These are phyloP conservation scores for Protophormia terraenovae DNA, from an alignment of 2,888 invertebrate species.

Conservation along the genomic window DNA sequence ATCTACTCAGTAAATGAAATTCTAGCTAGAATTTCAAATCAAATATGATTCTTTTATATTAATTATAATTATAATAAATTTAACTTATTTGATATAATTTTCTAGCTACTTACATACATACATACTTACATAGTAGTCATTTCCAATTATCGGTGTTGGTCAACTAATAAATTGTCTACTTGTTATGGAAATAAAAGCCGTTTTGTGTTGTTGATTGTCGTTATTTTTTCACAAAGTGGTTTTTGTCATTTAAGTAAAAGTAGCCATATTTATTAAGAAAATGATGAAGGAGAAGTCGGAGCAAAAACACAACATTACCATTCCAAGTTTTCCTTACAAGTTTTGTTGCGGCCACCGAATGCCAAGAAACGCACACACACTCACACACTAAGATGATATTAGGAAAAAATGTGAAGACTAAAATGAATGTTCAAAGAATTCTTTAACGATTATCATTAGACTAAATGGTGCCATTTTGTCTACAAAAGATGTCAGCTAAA, in stretches of 20 bases:
- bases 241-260: slow-evolving; percentile 59
- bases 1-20: no score
- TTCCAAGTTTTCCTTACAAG: slow-evolving; percentile 36
- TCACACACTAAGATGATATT: slow-evolving; percentile 1
- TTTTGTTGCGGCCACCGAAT: background rate
- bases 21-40: no score
- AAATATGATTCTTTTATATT: no score
- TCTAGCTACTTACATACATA: no score
- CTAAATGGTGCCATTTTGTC: slow-evolving; percentile 65
- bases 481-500: slow-evolving; percentile 41
- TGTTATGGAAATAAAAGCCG: slow-evolving; percentile 31
- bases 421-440: slow-evolving; percentile 40
- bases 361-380: background rate
- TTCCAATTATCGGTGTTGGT: background rate
- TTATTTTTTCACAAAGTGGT: slow-evolving; percentile 38
- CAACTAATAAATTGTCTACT: background rate
- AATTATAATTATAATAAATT: no score
- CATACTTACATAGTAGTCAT: background rate
- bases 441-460: slow-evolving; percentile 59
- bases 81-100: no score
- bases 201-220: background rate
- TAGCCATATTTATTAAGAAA: slow-evolving; percentile 45
- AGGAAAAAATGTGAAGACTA: background rate
- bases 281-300: background rate
- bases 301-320: slow-evolving; percentile 23